Evolutionary conservation across 2,113 vertebrate species (phyloP), one percentile per base, ranked within the genome.

Genomic region (Dasypus novemcinctus): DNA sequence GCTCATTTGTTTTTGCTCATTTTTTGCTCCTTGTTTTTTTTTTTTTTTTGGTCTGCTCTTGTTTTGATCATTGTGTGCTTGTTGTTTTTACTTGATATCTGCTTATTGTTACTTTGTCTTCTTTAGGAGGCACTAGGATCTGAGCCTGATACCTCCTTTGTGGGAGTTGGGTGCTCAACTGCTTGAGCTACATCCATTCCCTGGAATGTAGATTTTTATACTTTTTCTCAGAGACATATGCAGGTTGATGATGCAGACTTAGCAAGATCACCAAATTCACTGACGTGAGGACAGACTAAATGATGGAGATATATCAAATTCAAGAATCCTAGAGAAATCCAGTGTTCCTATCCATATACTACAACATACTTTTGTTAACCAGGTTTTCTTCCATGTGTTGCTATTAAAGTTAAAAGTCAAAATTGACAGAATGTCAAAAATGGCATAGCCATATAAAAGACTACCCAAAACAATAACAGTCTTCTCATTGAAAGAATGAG

Each of bases 371-470:
- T 71, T 82, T 57, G 27, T 33, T 85, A 76, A 66, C 76, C 15
- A 2, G 41, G 31, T 8, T 91, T 87, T 52, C 68, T 89, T 80
- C 85, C 33, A 66, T 46, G 83, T 78, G 41, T 64, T 72, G 54
- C 43, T 92, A 72, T 95, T 57, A 80, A 93, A 97, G 54, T 90
- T 79, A 29, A 87, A 71, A 94, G 72, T 75, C 33, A 85, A 96
- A 43, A 86, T 21, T 52, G 12, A 89, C 80, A 76, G 38, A 59
- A 1, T 12, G 25, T 33, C 49, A 83, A 43, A 83, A 86, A 79
- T 46, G 54, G 41, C 29, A n/a, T n/a, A n/a, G 38, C 46, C 52
- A 72, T 49, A 13, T 66, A n/a, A 74, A 85, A 95, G 33, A 87
- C 20, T 17, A 63, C 9, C 31, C 12, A 7, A 88, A 82, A 76